Evolutionary conservation across 2,888 invertebrate genomes (phyloP), one percentile per base, ranked within the genome.

Genomic region (Xylocampa areola): DNA sequence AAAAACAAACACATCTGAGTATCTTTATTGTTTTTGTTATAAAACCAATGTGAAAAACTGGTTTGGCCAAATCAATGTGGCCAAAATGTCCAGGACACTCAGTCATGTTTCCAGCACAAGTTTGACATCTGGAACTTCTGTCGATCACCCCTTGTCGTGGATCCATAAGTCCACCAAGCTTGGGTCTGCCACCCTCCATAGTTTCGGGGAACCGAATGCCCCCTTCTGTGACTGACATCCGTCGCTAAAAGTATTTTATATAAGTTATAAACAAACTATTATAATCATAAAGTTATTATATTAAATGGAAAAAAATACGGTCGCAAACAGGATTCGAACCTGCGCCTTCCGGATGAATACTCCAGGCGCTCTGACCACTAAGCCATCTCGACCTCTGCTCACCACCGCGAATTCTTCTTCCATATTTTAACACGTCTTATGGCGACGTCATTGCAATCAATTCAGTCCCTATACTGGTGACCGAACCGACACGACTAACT

Each of bases 81-180:
- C 99, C 99, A 94, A 99, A 99, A 90, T 99, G 99, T 1, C 99
- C 99, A 2, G 99, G 99, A 87, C 99, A 99, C 89, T 99, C 99
- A 0, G 98, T 98, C 97, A 99, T 98, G 84, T 98, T 99, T 37
- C 99, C 98, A 62, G 99, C 98, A 87, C 99, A 99, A 0, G 99
- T 99, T 88, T 98, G 98, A 83, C 99, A 99, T 59, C 98, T 95
- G 2, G 98, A 98, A 80, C 96, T 96, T 74, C 99, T 95, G 88
- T 99, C 99, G 35, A 99, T 98, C 57, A 99, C 99, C 78, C 99
- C 99, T 94, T 99, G 99, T 50, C 99, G 95, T 0, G 99, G 99
- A 90, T 99, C 99, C 99, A 99, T 99, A 68, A 99, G 96, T 23
- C 99, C 99, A 0, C 99, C 99, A 61, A 99, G 91, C 88, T 99